A percentile compares a stretch with the other conserved stretches of the same genome.
Evolutionary conservation across 2,888 invertebrate species (phyloP).

Genomic region (Pseudococcus jackbeardsleyi): DNA sequence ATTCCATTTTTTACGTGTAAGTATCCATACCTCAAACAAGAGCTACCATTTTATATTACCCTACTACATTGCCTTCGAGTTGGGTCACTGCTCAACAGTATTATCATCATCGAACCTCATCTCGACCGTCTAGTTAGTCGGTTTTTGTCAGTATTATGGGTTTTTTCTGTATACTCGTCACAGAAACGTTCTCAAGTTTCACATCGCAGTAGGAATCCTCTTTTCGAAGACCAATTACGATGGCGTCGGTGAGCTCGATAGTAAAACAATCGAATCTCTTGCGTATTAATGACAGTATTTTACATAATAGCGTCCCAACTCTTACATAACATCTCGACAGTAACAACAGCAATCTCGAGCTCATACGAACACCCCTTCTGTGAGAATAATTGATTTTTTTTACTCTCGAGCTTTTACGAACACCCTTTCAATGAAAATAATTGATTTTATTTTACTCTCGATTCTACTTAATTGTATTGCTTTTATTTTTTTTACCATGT

Average conservation of each 20-base stretch:
- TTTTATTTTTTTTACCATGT: constrained; percentile 18
- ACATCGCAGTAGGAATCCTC: constrained; percentile 15
- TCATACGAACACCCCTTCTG: background rate
- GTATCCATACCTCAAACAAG: background rate
- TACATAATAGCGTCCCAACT: background rate
- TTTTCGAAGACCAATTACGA: background rate
- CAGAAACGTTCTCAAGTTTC: background rate
- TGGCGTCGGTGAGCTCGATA: background rate
- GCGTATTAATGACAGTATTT: constrained; percentile 43
- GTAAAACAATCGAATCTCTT: constrained; percentile 40
- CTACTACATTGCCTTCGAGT: background rate
- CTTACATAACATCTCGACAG: background rate
- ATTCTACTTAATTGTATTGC: background rate
- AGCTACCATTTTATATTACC: constrained; percentile 28
- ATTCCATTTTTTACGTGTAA: background rate
- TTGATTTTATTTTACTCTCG: background rate
- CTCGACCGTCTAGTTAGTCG: background rate
- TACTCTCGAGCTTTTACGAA: background rate
- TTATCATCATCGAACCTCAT: background rate
- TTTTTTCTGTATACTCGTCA: background rate
- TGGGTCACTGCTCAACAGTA: background rate
- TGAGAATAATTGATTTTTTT: background rate
- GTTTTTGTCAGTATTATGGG: constrained; percentile 4
- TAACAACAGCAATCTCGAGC: background rate
- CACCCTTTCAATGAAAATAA: too few species aligned